These are phyloP conservation scores for Fabriciana adippe DNA, from an alignment of 2,888 invertebrate genomes.

Conservation along the genomic window DNA sequence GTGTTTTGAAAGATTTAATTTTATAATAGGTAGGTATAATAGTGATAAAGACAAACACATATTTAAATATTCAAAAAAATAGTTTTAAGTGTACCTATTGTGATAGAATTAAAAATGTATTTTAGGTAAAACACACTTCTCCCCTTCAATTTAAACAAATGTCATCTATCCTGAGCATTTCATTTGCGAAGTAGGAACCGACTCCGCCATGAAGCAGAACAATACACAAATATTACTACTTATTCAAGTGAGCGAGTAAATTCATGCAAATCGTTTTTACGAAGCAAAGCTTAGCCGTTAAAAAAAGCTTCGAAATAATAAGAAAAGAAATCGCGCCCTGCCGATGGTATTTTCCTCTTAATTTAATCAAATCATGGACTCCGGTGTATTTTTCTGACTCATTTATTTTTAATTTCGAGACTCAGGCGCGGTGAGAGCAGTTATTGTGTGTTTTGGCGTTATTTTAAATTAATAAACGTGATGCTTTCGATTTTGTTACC, in stretches of 20 bases:
- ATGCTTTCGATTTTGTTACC: conserved; percentile 25
- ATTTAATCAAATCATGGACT: conserved; percentile 76
- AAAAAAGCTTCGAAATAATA: conserved; percentile 71
- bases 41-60: no score
- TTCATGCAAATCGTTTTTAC: conserved; percentile 74
- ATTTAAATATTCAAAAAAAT: no score
- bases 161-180: conserved; percentile 5
- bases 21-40: no score
- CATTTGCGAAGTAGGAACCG: conserved; percentile 6
- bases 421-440: conserved; percentile 25
- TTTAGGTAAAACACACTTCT: background rate
- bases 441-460: conserved; percentile 37
- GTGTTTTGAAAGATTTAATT: no score
- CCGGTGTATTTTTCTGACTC: conserved; percentile 69
- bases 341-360: conserved; percentile 71
- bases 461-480: conserved; percentile 43
- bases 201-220: conserved; percentile 29
- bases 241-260: conserved; percentile 54
- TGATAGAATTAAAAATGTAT: background rate
- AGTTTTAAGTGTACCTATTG: no score
- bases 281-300: conserved; percentile 61
- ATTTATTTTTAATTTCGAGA: conserved; percentile 74
- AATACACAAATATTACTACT: conserved; percentile 57
- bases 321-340: conserved; percentile 46
- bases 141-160: background rate